Conservation (phyloP, 1,140 invertebrate genomes). For the Heliconius eleuchia region DNA sequence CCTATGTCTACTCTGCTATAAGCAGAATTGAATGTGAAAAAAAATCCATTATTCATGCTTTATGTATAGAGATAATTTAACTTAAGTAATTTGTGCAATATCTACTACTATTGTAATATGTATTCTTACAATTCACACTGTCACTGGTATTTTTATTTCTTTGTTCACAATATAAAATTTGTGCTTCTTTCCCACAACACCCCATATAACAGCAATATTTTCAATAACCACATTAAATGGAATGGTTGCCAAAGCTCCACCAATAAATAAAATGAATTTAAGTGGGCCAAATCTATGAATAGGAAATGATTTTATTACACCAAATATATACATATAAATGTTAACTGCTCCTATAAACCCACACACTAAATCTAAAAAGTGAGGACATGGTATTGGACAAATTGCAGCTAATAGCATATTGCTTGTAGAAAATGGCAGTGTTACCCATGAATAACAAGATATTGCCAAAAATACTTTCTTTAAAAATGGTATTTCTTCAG, state of each 20-base stretch:
- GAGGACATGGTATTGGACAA: conserved; percentile 93
- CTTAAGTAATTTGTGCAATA: conserved; percentile 68
- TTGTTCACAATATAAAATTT: conserved; percentile 98
- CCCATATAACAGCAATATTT: conserved; percentile 96
- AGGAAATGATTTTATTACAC: conserved; percentile 96
- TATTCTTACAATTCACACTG: conserved; percentile 67
- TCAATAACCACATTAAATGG: conserved; percentile 96
- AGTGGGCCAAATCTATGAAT: conserved; percentile 91
- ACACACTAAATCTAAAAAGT: conserved; percentile 91
- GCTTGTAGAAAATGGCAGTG: conserved; percentile 94
- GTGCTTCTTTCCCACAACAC: conserved; percentile 94
- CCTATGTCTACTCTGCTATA: too few relatives aligned
- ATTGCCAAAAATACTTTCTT: conserved; percentile 93
- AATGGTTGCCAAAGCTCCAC: conserved; percentile 93
- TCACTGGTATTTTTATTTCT: conserved; percentile 85
- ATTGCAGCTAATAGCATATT: conserved; percentile 92
- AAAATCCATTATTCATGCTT: conserved; percentile 21
- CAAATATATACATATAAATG: conserved; percentile 98
- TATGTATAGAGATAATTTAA: conserved; percentile 31
- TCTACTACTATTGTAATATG: background rate
- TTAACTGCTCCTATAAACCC: conserved; percentile 95
- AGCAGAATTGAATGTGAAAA: too few relatives aligned
- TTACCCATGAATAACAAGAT: conserved; percentile 97
- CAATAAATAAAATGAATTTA: conserved; percentile 90
- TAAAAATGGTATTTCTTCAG: conserved; percentile 89